Conservation (phyloP, 2,888 invertebrate species). For the Hirtodrosophila histrioides region DNA sequence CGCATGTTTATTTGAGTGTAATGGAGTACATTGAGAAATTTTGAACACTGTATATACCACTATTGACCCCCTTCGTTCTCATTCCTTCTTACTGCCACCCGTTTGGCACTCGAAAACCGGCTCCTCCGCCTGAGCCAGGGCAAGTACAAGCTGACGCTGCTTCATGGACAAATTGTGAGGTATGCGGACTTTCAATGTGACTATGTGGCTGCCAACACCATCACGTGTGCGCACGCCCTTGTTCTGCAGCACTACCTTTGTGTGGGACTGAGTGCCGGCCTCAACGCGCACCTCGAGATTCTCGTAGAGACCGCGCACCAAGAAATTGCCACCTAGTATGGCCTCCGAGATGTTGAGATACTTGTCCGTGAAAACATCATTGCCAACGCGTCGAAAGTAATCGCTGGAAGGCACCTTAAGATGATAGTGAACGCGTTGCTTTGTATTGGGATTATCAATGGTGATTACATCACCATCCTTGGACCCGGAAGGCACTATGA, state of each 20-base stretch:
- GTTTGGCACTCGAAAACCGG: conserved; percentile 68
- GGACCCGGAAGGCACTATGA: conserved; percentile 76
- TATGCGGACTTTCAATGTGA: conserved; percentile 80
- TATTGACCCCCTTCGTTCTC: background rate
- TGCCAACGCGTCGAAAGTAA: conserved; percentile 78
- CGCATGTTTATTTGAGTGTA: conserved; percentile 32
- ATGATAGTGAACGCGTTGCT: conserved; percentile 70
- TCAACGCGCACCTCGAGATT: conserved; percentile 74
- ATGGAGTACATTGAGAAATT: conserved; percentile 65
- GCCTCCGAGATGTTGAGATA: conserved; percentile 80
- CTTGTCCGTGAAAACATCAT: conserved; percentile 78
- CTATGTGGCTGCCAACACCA: conserved; percentile 77
- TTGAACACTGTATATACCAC: conserved; percentile 7
- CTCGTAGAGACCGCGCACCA: conserved; percentile 80
- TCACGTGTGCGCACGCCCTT: conserved; percentile 75
- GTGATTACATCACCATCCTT: conserved; percentile 75
- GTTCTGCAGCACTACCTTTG: conserved; percentile 70
- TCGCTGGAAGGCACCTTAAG: conserved; percentile 73
- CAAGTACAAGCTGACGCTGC: conserved; percentile 80
- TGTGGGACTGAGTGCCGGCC: conserved; percentile 81
- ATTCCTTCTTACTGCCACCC: conserved; percentile 9
- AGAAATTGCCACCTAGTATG: conserved; percentile 79
- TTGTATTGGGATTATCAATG: conserved; percentile 77
- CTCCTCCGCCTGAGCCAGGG: conserved; percentile 78
- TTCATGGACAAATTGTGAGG: conserved; percentile 79